These are phyloP conservation scores for Villa cingulata DNA, from an alignment of 2,888 invertebrate genomes.

Conservation along the genomic window DNA sequence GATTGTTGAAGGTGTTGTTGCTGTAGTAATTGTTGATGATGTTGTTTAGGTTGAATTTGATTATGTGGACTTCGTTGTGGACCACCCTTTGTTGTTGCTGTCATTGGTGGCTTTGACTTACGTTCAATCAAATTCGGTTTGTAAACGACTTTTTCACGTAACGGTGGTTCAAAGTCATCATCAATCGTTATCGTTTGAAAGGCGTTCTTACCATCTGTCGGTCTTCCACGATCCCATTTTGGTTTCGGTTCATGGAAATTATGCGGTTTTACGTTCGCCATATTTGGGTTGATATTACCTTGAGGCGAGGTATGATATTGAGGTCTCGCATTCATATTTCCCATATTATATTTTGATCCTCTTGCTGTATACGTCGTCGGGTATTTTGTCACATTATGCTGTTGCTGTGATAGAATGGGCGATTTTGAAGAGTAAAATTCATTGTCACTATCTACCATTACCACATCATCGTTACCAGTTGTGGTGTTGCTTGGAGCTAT, in stretches of 20 bases:
- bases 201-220: background rate
- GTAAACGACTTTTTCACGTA: constrained; percentile 18
- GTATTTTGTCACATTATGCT: background rate
- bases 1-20: background rate
- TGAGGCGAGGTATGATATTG: background rate
- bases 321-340: background rate
- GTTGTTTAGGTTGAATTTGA: background rate
- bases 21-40: no score
- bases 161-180: constrained; percentile 11
- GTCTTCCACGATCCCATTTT: constrained; percentile 1
- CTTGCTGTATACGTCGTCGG: background rate
- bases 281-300: constrained; percentile 2
- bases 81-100: background rate
- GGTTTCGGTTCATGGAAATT: background rate
- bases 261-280: constrained; percentile 12
- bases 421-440: background rate
- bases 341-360: background rate
- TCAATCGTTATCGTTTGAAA: constrained; percentile 14
- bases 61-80: background rate
- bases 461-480: background rate
- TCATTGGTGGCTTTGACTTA: constrained; percentile 10
- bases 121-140: constrained; percentile 23
- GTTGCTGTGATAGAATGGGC: background rate
- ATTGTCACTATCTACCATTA: constrained; percentile 3
- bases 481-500: background rate